A percentile compares a stretch with the other conserved stretches of the same genome.
These are phyloP conservation scores for Calliphora vicina DNA, from an alignment of 1,140 invertebrate genomes.

Conservation along the genomic window DNA sequence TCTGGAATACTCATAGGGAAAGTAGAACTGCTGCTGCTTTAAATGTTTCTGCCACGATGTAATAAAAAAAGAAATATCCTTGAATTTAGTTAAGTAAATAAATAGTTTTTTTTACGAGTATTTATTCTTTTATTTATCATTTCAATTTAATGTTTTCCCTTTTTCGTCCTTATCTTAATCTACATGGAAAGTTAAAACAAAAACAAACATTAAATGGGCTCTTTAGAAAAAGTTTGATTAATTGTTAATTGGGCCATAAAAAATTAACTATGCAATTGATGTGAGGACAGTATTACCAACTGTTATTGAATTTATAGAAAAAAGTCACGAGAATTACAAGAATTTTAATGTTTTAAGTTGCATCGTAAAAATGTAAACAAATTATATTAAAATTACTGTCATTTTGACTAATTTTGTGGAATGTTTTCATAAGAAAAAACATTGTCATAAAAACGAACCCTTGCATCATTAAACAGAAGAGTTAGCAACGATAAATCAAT, in stretches of 20 bases:
- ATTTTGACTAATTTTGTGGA: too few relatives aligned
- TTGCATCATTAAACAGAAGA: too few relatives aligned
- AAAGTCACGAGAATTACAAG: not conserved
- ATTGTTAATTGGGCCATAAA: constrained; percentile 3
- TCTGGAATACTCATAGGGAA: not conserved
- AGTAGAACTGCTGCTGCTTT: too few relatives aligned
- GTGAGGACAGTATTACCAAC: not conserved
- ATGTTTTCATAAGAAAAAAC: too few relatives aligned
- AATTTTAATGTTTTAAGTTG: not conserved
- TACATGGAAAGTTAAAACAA: not conserved
- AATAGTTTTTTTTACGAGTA: not conserved
- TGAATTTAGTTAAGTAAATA: not conserved
- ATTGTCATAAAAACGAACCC: too few relatives aligned
- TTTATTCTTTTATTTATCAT: not conserved
- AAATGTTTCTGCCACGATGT: not conserved
- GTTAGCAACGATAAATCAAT: too few relatives aligned
- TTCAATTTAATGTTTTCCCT: not conserved
- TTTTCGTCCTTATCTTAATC: not conserved
- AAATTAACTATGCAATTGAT: not conserved
- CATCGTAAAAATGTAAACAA: too few relatives aligned
- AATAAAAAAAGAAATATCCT: not conserved
- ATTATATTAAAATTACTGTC: too few relatives aligned
- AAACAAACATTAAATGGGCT: not conserved
- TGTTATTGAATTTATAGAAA: not conserved
- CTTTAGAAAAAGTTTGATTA: constrained; percentile 10